Evolutionary conservation across 2,888 invertebrate species (phyloP).

Genomic region (Caenorhabditis virilis): DNA sequence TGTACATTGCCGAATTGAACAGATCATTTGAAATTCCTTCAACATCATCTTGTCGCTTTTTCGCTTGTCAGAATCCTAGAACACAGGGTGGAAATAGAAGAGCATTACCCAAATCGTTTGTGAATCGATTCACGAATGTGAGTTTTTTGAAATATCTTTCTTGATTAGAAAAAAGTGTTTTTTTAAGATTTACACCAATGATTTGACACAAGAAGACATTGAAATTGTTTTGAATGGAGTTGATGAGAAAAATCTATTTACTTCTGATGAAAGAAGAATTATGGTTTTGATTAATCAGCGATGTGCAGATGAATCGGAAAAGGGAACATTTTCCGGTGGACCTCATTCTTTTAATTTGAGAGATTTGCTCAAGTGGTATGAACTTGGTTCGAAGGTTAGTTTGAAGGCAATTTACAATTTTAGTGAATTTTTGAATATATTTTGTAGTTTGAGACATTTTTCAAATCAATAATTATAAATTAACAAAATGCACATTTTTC

Average conservation of each 20-base stretch:
- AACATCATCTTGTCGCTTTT: slow-evolving; percentile 79
- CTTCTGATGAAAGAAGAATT: slow-evolving; percentile 15
- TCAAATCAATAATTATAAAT: no score
- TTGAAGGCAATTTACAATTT: no score
- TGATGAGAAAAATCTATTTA: slow-evolving; percentile 26
- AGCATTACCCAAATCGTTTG: slow-evolving; percentile 92
- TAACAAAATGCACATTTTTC: no score
- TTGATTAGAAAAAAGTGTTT: slow-evolving; percentile 18
- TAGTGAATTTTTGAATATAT: no score
- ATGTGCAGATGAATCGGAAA: slow-evolving; percentile 21
- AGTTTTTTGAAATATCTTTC: slow-evolving; percentile 4
- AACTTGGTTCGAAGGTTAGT: slow-evolving; percentile 70
- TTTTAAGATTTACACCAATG: slow-evolving; percentile 49
- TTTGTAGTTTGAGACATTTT: no score
- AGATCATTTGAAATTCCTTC: slow-evolving; percentile 69
- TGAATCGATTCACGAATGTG: slow-evolving; percentile 94
- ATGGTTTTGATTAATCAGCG: slow-evolving; percentile 38
- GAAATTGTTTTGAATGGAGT: slow-evolving; percentile 42
- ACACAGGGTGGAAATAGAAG: slow-evolving; percentile 93
- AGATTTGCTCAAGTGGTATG: slow-evolving; percentile 91
- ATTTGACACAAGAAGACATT: slow-evolving; percentile 52
- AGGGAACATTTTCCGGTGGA: slow-evolving; percentile 75
- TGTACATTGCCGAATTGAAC: slow-evolving; percentile 91
- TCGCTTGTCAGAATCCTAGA: slow-evolving; percentile 96
- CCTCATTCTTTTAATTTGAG: slow-evolving; percentile 97